Conservation (phyloP, 2,888 invertebrate species). For the Athripsodes cinereus region DNA sequence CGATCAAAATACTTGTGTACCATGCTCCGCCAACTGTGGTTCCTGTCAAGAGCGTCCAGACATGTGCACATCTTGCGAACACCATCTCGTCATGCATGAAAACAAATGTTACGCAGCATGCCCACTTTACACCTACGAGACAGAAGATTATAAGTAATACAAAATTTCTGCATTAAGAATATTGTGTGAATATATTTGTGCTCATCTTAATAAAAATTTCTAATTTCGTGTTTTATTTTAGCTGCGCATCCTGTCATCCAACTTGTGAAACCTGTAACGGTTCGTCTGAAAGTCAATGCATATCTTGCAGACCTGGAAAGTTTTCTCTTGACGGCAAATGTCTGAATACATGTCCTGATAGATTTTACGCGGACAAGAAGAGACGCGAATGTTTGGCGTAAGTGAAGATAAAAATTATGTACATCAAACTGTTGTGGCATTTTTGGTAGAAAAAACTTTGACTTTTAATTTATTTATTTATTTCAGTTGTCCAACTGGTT, state of each 20-base stretch:
- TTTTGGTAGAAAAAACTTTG: too few relatives aligned
- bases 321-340: conserved; percentile 70
- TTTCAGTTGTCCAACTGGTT: conserved; percentile 65
- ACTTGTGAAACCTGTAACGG: conserved; percentile 79
- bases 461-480: not conserved
- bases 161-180: too few relatives aligned
- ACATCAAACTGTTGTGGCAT: too few relatives aligned
- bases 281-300: conserved; percentile 70
- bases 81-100: conserved; percentile 76
- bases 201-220: not conserved
- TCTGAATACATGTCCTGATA: conserved; percentile 63
- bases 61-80: conserved; percentile 81
- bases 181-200: too few relatives aligned
- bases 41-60: conserved; percentile 79
- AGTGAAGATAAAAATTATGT: conserved; percentile 26
- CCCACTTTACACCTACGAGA: conserved; percentile 75
- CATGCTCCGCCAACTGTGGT: conserved; percentile 81
- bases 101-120: conserved; percentile 80
- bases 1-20: conserved; percentile 70
- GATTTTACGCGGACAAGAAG: conserved; percentile 71
- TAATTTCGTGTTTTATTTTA: conserved; percentile 30
- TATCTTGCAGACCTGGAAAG: conserved; percentile 68
- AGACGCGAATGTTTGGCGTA: conserved; percentile 70
- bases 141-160: conserved; percentile 73
- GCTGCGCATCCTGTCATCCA: conserved; percentile 71